Evolutionary conservation across 2,113 vertebrate species (phyloP), one percentile per base, ranked within the genome.

Genomic region (Cryptomyrus ogoouensis): DNA sequence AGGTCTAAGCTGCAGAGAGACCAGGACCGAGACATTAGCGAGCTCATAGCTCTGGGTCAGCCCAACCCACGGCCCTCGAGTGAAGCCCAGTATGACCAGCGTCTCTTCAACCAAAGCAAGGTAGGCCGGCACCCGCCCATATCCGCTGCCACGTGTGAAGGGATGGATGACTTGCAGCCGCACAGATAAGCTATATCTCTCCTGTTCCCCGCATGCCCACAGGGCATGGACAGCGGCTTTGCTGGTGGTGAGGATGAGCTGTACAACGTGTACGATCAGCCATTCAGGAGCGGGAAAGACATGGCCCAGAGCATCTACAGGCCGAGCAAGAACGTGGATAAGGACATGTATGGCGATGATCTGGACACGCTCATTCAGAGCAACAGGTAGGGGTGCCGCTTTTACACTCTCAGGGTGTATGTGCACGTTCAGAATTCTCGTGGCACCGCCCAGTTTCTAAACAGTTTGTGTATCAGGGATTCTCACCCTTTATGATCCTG

Each of bases 201-300:
- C 31, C 77, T 52, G 56, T 1, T 83, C 31, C 84, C 91, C 85
- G 0, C 10, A 46, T 84, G 12, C 21, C 87, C 39, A 80, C 90
- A 99, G 98, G 98, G 98, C 27, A 98, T 99, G 98, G 98, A 99
- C 91, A 99, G 98, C 35, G 98, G 98, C 90, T 99, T 99, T 94
- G 97, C 97, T 39, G 98, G 97, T 24, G 98, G 98, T 91, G 98
- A 99, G 91, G 98, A 99, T 89, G 98, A 99, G 92, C 95, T 96
- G 17, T 99, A 99, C 89, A 99, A 98, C 49, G 98, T 99, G 90
- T 99, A 99, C 46, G 98, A 98, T 93, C 97, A 99, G 91, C 97
- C 98, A 0, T 99, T 98, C 96, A 97, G 96, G 93, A 94, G 96
- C 52, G 95, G 96, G 91, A 97, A 97, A 94, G 97, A 99, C 92